phyloP scores from a whole-genome alignment of 2,888 invertebrate genomes.

The Sinelater perroti region DNA sequence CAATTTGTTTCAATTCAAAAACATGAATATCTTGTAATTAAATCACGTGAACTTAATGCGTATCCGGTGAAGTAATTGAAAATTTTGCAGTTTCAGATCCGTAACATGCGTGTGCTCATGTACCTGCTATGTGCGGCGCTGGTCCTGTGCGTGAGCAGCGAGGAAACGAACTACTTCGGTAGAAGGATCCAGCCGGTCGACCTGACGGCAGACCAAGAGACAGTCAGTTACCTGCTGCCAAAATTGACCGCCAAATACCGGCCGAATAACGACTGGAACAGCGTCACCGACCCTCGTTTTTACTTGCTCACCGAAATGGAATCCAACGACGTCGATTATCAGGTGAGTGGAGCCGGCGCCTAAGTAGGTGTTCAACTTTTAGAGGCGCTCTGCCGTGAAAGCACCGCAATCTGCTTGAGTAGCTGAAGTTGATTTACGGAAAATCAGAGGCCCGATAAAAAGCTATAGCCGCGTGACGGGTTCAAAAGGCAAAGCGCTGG shows the following conservation, averaged over 20 bases:
- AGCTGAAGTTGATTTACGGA: too few species aligned
- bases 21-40: too few species aligned
- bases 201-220: conserved; percentile 57
- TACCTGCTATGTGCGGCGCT: conserved; percentile 57
- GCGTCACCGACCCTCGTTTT: conserved; percentile 58
- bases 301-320: conserved; percentile 60
- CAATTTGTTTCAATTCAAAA: too few species aligned
- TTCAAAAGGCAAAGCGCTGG: too few species aligned
- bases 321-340: conserved; percentile 53
- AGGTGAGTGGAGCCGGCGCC: too few species aligned
- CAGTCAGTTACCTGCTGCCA: conserved; percentile 63
- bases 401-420: too few species aligned
- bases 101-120: conserved; percentile 56
- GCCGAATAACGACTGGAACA: conserved; percentile 55
- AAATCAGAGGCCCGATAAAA: too few species aligned
- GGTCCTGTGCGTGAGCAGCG: conserved; percentile 53
- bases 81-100: conserved; percentile 37
- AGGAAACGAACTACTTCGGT: conserved; percentile 46
- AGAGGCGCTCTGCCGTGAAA: too few species aligned
- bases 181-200: conserved; percentile 53
- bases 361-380: too few species aligned
- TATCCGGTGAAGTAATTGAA: too few species aligned
- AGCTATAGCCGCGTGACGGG: too few species aligned
- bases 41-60: too few species aligned
- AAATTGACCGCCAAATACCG: conserved; percentile 65